These are phyloP conservation scores for Sarotherodon lohbergeri DNA, from an alignment of 2,113 vertebrate species.

Conservation along the genomic window DNA sequence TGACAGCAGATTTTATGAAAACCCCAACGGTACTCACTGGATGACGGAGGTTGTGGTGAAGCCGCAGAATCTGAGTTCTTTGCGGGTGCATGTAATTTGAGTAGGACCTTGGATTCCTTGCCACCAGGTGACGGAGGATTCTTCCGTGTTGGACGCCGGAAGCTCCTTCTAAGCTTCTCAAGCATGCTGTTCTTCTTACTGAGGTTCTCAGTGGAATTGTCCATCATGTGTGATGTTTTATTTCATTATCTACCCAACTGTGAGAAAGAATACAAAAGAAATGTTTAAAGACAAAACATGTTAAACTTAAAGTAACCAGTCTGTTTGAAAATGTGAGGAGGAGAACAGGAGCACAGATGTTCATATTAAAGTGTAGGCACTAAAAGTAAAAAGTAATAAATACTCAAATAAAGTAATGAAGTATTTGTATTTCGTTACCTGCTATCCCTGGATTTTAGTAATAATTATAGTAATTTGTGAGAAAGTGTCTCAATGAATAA, in stretches of 20 bases:
- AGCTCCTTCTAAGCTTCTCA: background rate
- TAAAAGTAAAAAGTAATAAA: background rate
- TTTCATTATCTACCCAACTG: background rate
- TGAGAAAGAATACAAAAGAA: background rate
- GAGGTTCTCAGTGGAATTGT: background rate
- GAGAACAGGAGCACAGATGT: background rate
- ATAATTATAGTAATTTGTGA: background rate
- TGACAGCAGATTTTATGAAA: background rate
- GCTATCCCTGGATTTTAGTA: background rate
- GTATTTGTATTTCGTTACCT: background rate
- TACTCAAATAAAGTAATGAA: background rate
- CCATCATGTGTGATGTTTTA: background rate
- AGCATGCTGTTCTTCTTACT: background rate
- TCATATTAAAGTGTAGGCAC: background rate
- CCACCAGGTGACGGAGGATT: background rate
- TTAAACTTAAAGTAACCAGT: background rate
- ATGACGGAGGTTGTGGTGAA: constrained; percentile 4
- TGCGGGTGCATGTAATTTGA: fast-evolving
- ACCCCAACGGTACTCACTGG: constrained; percentile 40
- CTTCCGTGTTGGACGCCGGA: background rate
- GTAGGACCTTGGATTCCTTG: background rate
- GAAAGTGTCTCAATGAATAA: background rate
- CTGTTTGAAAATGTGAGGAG: background rate
- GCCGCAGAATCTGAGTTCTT: background rate
- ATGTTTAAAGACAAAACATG: background rate